phyloP scores from a whole-genome alignment of 2,113 vertebrate genomes.

The Caranx ignobilis region DNA sequence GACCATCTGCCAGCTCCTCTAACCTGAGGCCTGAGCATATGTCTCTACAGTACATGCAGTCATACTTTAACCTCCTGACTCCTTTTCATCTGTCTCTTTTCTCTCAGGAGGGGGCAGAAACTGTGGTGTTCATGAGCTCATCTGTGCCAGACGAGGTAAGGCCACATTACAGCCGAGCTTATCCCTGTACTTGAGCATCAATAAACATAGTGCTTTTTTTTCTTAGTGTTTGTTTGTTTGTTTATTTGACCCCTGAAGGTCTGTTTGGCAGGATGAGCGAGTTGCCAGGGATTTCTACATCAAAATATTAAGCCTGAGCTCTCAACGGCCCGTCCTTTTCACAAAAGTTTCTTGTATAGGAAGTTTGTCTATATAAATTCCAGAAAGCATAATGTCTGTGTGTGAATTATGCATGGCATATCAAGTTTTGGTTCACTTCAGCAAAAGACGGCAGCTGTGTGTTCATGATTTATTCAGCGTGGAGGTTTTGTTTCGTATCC shows the following conservation, averaged over 20 bases:
- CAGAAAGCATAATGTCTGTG: constrained; percentile 40
- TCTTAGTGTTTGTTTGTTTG: constrained; percentile 10
- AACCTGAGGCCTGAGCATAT: constrained; percentile 46
- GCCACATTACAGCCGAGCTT: not conserved
- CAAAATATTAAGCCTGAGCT: not conserved
- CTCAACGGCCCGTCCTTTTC: not conserved
- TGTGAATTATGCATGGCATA: constrained; percentile 80
- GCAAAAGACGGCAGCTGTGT: constrained; percentile 65
- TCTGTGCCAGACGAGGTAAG: constrained; percentile 97
- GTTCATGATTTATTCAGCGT: constrained; percentile 79
- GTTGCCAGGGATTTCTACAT: not conserved
- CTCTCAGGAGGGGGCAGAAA: constrained; percentile 92
- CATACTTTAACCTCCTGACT: constrained; percentile 35
- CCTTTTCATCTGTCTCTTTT: constrained; percentile 59
- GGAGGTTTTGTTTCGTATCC: constrained; percentile 68
- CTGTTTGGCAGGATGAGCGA: not conserved
- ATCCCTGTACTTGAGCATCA: not conserved
- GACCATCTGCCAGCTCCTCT: constrained; percentile 43
- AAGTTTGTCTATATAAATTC: constrained; percentile 16
- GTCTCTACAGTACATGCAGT: constrained; percentile 24
- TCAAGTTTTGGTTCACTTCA: constrained; percentile 75
- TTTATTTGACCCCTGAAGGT: constrained; percentile 1
- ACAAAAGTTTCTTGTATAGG: not conserved
- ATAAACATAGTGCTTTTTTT: not conserved
- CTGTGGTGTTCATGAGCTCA: constrained; percentile 96